Evolutionary conservation across 2,797 vertebrate genomes (phyloP).

Genomic region (Nannoperca obscura): DNA sequence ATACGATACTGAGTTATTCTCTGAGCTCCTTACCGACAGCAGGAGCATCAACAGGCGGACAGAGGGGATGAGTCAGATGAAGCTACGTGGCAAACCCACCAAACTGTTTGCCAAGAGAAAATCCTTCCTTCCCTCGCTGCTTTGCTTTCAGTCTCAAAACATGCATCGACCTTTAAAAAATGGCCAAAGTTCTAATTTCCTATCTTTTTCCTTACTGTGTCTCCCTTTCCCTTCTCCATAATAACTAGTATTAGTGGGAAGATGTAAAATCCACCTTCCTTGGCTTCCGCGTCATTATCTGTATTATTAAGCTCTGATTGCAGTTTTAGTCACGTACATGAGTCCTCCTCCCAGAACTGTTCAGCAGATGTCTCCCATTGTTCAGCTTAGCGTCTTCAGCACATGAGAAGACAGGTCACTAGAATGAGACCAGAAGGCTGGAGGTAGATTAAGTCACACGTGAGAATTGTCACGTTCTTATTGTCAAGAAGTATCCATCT

Average conservation of each 20-base stretch:
- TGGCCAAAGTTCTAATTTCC: not conserved
- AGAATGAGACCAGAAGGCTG: not conserved
- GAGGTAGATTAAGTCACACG: conserved; percentile 16
- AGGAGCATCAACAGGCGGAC: conserved; percentile 55
- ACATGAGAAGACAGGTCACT: conserved; percentile 8
- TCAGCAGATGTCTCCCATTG: conserved; percentile 31
- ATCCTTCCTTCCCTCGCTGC: conserved; percentile 23
- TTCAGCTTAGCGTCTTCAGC: conserved; percentile 12
- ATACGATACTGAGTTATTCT: conserved; percentile 26
- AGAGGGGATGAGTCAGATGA: conserved; percentile 65
- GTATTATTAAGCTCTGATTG: conserved; percentile 45
- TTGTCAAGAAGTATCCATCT: conserved; percentile 11
- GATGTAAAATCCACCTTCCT: conserved; percentile 27
- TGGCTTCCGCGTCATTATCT: conserved; percentile 35
- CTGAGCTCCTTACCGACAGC: conserved; percentile 38
- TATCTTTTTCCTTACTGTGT: not conserved
- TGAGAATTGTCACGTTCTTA: too few species aligned
- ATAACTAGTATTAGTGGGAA: conserved; percentile 32
- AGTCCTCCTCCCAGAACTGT: not conserved
- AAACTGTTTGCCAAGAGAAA: conserved; percentile 41
- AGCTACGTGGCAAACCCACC: conserved; percentile 56
- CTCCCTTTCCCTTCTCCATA: conserved; percentile 25
- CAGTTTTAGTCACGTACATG: conserved; percentile 1
- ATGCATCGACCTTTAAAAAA: conserved; percentile 8
- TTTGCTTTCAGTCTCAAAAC: conserved; percentile 22